These are phyloP conservation scores for Argentina silus DNA, from an alignment of 2,797 vertebrate genomes.

Conservation along the genomic window DNA sequence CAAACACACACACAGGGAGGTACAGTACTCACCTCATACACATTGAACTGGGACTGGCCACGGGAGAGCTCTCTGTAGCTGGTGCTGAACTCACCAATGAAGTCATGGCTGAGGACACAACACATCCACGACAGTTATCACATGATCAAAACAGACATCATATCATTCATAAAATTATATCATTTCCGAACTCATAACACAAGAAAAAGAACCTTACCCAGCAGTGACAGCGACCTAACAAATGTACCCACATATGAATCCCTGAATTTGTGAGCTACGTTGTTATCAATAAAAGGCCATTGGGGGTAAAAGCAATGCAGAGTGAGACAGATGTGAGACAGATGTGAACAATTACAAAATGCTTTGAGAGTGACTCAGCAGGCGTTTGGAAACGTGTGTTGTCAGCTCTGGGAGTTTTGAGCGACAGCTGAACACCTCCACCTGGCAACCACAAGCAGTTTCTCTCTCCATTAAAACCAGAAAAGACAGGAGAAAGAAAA, in stretches of 20 bases:
- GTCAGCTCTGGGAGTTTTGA: no score
- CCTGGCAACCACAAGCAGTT: no score
- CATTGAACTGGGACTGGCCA: conserved; percentile 97
- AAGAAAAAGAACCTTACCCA: background rate
- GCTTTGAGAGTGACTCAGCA: background rate
- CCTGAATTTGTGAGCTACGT: background rate
- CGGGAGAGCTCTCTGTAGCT: conserved; percentile 95
- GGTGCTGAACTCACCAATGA: conserved; percentile 97
- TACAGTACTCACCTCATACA: conserved; percentile 88
- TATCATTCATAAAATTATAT: background rate
- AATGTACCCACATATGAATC: no score
- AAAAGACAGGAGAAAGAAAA: background rate
- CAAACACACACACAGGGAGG: conserved; percentile 4
- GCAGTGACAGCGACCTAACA: background rate
- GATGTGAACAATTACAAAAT: background rate
- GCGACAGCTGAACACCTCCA: no score
- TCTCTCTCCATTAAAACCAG: no score
- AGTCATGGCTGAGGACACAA: conserved; percentile 86
- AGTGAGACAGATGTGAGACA: background rate
- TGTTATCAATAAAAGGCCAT: background rate
- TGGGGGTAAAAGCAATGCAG: background rate
- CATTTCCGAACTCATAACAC: background rate
- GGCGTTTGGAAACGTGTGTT: no score
- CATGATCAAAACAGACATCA: background rate
- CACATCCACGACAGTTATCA: background rate